phyloP scores from a whole-genome alignment of 2,113 vertebrate species.

The Neolamprologus hecqui region DNA sequence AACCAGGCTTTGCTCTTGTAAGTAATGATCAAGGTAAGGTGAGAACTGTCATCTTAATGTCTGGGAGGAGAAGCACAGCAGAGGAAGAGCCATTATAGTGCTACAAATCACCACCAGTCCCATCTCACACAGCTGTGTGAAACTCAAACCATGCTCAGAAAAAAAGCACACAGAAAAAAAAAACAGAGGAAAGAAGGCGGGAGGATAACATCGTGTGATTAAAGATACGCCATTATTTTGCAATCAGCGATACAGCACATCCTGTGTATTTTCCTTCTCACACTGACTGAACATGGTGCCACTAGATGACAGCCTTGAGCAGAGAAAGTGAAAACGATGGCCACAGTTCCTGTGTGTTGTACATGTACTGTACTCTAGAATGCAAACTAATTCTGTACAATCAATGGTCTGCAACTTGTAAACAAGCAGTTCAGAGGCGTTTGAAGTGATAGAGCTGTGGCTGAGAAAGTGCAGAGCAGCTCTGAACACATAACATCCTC shows the following conservation, averaged over 20 bases:
- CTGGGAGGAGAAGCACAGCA: conserved; percentile 30
- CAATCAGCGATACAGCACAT: not conserved
- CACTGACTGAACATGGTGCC: not conserved
- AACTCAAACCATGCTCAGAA: conserved; percentile 31
- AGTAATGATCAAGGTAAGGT: conserved; percentile 39
- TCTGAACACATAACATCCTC: conserved; percentile 58
- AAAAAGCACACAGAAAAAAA: not conserved
- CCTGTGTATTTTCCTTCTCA: not conserved
- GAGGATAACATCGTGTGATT: not conserved
- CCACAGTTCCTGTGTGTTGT: not conserved
- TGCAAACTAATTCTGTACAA: conserved; percentile 39
- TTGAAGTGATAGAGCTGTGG: conserved; percentile 56
- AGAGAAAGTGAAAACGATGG: conserved; percentile 1
- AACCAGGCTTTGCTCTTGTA: not conserved
- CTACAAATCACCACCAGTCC: conserved; percentile 46
- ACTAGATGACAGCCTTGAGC: conserved; percentile 70
- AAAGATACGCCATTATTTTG: not conserved
- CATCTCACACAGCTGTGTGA: conserved; percentile 46
- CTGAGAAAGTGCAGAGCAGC: conserved; percentile 67
- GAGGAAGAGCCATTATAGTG: conserved; percentile 21
- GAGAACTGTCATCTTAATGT: conserved; percentile 50
- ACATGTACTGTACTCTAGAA: not conserved
- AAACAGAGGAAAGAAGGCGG: not conserved
- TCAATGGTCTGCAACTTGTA: conserved; percentile 37
- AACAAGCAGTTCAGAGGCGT: conserved; percentile 56